These are phyloP conservation scores for Etheostoma spectabile DNA, from an alignment of 2,113 vertebrate species.

Conservation along the genomic window DNA sequence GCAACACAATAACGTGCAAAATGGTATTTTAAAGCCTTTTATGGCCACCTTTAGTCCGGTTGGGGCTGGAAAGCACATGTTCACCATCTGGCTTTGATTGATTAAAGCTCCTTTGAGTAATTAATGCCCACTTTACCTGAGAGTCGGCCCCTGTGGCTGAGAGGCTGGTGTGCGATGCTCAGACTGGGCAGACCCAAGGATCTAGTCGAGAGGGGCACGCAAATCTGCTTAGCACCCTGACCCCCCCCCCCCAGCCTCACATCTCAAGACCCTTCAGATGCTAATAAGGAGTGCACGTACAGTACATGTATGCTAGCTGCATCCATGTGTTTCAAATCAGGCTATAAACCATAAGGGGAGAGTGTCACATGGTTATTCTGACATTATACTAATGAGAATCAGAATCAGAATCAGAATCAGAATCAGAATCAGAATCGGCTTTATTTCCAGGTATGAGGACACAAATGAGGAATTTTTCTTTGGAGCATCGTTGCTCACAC, in stretches of 20 bases:
- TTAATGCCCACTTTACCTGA: constrained; percentile 82
- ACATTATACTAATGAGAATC: constrained; percentile 30
- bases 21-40: constrained; percentile 38
- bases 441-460: no score
- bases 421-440: no score
- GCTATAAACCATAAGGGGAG: constrained; percentile 69
- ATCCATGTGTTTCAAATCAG: constrained; percentile 67
- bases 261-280: constrained; percentile 73
- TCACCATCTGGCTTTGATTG: constrained; percentile 80
- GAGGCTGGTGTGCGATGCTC: constrained; percentile 54
- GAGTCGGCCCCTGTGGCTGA: constrained; percentile 74
- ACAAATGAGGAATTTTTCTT: no score
- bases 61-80: constrained; percentile 48
- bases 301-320: constrained; percentile 50
- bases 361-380: constrained; percentile 64
- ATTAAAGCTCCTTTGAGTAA: constrained; percentile 82
- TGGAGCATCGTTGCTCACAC: no score
- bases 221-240: constrained; percentile 79
- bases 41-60: constrained; percentile 43
- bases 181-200: constrained; percentile 64
- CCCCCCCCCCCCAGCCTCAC: constrained; percentile 70
- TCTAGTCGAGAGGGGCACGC: constrained; percentile 65
- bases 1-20: neutral
- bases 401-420: no score
- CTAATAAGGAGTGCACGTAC: constrained; percentile 69